These are phyloP conservation scores for Enteromius viviparus DNA, from an alignment of 2,797 vertebrate species.

Conservation along the genomic window DNA sequence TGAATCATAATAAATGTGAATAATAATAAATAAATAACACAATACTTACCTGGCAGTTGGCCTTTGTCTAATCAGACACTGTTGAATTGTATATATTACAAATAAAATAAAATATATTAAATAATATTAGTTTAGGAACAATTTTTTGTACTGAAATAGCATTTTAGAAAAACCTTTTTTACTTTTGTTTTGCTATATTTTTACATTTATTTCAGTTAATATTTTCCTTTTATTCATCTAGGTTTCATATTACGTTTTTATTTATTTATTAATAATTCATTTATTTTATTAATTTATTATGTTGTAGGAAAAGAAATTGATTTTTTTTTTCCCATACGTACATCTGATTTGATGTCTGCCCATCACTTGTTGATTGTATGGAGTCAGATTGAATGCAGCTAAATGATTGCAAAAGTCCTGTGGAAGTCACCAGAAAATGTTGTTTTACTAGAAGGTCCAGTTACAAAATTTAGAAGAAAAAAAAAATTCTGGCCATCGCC, in stretches of 20 bases:
- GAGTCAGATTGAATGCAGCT: not conserved
- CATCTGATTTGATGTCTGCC: not conserved
- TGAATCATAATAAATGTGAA: not conserved
- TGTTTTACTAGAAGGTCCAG: no score
- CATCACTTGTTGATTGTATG: not conserved
- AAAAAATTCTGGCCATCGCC: no score
- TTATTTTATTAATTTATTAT: no score
- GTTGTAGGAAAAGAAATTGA: not conserved
- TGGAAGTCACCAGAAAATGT: not conserved
- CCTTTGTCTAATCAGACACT: no score
- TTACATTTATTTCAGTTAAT: not conserved
- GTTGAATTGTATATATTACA: not conserved
- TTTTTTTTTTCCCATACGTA: not conserved
- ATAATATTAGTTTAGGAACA: not conserved
- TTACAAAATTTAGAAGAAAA: no score
- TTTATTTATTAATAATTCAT: no score
- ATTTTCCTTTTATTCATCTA: not conserved
- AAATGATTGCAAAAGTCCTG: not conserved
- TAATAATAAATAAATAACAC: no score
- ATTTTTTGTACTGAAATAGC: not conserved
- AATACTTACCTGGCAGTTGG: no score
- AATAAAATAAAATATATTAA: no score
- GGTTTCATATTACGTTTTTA: not conserved
- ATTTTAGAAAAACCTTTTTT: not conserved
- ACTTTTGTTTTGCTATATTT: not conserved